phyloP scores from a whole-genome alignment of 2,113 vertebrate species.

The Oryzias woworae region DNA sequence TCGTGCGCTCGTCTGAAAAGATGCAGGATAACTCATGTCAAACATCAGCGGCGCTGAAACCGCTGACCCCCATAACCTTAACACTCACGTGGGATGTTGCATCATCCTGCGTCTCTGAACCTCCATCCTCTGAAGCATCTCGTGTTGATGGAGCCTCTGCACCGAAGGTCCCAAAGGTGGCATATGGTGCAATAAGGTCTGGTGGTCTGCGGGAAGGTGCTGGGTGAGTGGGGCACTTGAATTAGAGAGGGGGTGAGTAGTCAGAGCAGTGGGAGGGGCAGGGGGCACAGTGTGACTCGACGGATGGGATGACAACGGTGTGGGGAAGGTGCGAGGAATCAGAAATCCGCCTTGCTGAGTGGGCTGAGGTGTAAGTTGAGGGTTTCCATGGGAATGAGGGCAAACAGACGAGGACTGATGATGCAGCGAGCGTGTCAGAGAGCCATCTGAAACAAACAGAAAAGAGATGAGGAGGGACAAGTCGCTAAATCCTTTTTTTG shows the following conservation, averaged over 20 bases:
- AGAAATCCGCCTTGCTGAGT: constrained; percentile 92
- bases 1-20: constrained; percentile 90
- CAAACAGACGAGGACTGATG: constrained; percentile 91
- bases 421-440: constrained; percentile 90
- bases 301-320: constrained; percentile 87
- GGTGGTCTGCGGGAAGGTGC: constrained; percentile 88
- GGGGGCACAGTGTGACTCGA: constrained; percentile 86
- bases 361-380: constrained; percentile 88
- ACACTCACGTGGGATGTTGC: constrained; percentile 95
- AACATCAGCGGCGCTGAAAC: neutral
- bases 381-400: constrained; percentile 92
- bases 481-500: neutral
- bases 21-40: neutral
- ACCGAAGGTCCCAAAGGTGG: constrained; percentile 86
- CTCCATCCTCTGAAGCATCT: constrained; percentile 97
- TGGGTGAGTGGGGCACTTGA: constrained; percentile 86
- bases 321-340: constrained; percentile 93
- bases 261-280: constrained; percentile 84
- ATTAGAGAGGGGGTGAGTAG: constrained; percentile 85
- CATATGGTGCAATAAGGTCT: constrained; percentile 90
- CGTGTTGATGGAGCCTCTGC: constrained; percentile 93
- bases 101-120: constrained; percentile 94
- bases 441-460: constrained; percentile 81
- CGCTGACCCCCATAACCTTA: too few relatives aligned
- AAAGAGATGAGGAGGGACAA: neutral